These are phyloP conservation scores for Lochmaea capreae DNA, from an alignment of 2,888 invertebrate species.

Conservation along the genomic window DNA sequence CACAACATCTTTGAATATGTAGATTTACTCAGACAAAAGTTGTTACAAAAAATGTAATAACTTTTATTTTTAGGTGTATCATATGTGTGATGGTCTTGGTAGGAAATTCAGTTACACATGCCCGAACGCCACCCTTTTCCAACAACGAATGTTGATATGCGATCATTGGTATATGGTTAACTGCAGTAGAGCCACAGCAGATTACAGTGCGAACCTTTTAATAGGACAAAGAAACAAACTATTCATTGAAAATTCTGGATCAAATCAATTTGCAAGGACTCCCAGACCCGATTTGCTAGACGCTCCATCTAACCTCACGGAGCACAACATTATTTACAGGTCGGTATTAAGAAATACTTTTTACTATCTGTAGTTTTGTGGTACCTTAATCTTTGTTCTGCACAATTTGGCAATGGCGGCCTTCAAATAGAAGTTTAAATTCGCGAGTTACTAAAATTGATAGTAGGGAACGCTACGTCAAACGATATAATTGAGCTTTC, in stretches of 20 bases:
- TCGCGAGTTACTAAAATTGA: too few species aligned
- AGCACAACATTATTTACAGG: conserved; percentile 57
- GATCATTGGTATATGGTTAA: conserved; percentile 88
- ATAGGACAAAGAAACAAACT: conserved; percentile 80
- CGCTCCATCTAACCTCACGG: conserved; percentile 64
- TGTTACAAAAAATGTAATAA: too few species aligned
- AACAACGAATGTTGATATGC: conserved; percentile 84
- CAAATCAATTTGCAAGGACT: conserved; percentile 74
- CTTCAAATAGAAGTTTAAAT: too few species aligned
- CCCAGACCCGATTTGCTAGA: conserved; percentile 77
- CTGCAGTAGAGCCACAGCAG: conserved; percentile 78
- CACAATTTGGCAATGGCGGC: too few species aligned
- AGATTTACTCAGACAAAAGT: too few species aligned
- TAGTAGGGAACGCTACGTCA: too few species aligned
- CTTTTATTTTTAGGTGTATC: conserved; percentile 73
- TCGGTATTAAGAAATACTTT: conserved; percentile 9
- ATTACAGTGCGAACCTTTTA: conserved; percentile 77
- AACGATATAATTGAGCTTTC: too few species aligned
- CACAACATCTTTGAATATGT: too few species aligned
- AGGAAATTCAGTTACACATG: conserved; percentile 83
- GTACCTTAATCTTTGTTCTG: neutral
- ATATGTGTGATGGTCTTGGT: conserved; percentile 84
- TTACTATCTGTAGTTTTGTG: neutral
- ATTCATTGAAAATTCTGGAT: conserved; percentile 73
- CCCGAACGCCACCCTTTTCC: conserved; percentile 83